Evolutionary conservation across 2,797 vertebrate species (phyloP), one percentile per base, ranked within the genome.

Genomic region (Eulemur albifrons): DNA sequence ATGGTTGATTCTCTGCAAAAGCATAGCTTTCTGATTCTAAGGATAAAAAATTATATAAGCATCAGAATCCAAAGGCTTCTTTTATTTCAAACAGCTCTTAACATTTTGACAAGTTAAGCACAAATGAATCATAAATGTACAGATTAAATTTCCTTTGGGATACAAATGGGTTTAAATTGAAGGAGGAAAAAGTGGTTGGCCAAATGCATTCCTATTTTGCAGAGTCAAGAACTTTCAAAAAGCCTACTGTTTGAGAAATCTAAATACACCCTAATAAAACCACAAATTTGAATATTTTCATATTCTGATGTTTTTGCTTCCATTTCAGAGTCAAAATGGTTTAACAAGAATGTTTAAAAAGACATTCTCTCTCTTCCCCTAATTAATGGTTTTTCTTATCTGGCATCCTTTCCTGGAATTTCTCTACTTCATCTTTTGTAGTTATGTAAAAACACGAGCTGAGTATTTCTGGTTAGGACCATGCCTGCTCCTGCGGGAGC

Each of bases 31-130:
- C 59, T 90, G 40, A 92, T 67, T 82, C 91, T 83, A 90, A 92
- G 84, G 72, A 96, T 72, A 93, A 96, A 95, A 96, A 96, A 93
- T 40, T 90, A 95, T 76, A 30, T 73, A 96, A 97, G 67, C 52
- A 75, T 73, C 40, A 95, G 76, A 84, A 92, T 93, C 76, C 57
- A 94, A 92, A 80, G 63, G 4, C 75, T 90, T 90, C 88, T 95
- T 97, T 95, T 93, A 95, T 97, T 96, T 97, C 80, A 94, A 94
- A 92, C 63, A 88, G 48, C 81, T 97, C 85, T 98, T 97, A 94
- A 92, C 95, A 97, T 97, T 97, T 97, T 96, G 94, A 94, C 88
- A 96, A 96, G 88, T 97, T 95, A 97, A 96, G 94, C 92, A 93
- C 84, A 97, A 92, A 92, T 97, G 95, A 94, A 94, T 94, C 97